Percentiles rank a stretch among this genome's conserved stretches.
phyloP scores from a whole-genome alignment of 2,888 invertebrate genomes.

The Cheilosia pagana region DNA sequence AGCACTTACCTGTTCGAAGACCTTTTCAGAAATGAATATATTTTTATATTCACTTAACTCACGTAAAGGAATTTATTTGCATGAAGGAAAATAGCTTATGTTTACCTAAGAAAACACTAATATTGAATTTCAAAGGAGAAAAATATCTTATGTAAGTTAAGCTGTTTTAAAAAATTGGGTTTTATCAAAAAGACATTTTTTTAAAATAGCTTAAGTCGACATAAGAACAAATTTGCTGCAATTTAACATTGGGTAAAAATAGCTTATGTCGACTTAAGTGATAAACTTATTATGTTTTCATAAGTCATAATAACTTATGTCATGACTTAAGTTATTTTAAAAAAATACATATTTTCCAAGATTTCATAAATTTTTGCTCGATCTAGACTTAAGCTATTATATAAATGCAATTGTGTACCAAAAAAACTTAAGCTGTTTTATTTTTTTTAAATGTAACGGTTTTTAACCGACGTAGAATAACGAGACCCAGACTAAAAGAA shows the following conservation, averaged over 20 bases:
- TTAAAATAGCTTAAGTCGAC: neutral
- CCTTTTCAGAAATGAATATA: neutral
- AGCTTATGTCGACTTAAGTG: conserved; percentile 8
- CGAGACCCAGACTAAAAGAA: too few species aligned
- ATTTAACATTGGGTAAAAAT: conserved; percentile 8
- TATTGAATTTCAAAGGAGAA: too few species aligned
- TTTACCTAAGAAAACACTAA: too few species aligned
- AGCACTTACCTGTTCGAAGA: neutral
- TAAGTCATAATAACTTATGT: too few species aligned
- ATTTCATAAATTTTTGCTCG: neutral
- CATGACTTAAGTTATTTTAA: too few species aligned
- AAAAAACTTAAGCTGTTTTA: neutral
- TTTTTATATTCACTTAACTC: too few species aligned
- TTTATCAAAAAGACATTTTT: neutral
- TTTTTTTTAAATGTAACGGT: too few species aligned
- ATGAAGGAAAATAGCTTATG: too few species aligned
- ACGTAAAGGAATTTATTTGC: too few species aligned
- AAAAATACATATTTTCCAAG: too few species aligned
- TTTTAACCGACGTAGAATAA: too few species aligned
- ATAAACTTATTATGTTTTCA: neutral
- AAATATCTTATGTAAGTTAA: too few species aligned
- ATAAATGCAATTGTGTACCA: neutral
- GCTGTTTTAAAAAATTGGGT: neutral
- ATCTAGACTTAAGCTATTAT: neutral
- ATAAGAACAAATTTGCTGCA: conserved; percentile 8